Conservation (phyloP, 2,113 vertebrate species). For the Donacobius atricapilla region DNA sequence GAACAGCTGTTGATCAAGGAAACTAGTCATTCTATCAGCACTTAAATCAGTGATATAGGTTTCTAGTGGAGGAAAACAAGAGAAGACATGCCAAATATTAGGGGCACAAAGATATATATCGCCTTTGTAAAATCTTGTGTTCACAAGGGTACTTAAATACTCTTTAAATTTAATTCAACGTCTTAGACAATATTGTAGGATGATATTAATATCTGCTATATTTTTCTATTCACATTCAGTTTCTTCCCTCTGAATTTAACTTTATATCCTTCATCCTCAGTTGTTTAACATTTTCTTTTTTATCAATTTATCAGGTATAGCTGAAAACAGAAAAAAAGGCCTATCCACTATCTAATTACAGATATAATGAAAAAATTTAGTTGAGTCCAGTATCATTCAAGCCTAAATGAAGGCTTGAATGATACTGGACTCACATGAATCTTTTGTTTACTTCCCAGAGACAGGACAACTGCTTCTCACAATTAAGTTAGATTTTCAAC, state of each 20-base stretch:
- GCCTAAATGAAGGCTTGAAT: neutral
- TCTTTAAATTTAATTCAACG: neutral
- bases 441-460: conserved; percentile 29
- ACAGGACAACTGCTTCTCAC: conserved; percentile 13
- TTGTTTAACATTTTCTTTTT: neutral
- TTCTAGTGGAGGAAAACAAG: conserved; percentile 11
- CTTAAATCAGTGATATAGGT: conserved; percentile 31
- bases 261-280: neutral
- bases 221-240: neutral
- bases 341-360: neutral
- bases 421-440: neutral
- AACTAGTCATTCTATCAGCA: conserved; percentile 29
- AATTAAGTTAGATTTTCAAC: conserved; percentile 48
- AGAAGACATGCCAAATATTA: neutral
- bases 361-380: neutral
- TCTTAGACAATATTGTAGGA: neutral
- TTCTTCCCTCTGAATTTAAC: neutral
- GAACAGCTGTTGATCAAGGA: conserved; percentile 53
- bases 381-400: neutral
- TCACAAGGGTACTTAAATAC: neutral
- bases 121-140: neutral
- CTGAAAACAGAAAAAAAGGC: neutral
- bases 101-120: neutral
- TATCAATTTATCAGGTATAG: neutral
- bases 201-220: neutral